Base-by-base conservation (phyloP, 2,113 vertebrate genomes). In the Pardalotus punctatus region DNA sequence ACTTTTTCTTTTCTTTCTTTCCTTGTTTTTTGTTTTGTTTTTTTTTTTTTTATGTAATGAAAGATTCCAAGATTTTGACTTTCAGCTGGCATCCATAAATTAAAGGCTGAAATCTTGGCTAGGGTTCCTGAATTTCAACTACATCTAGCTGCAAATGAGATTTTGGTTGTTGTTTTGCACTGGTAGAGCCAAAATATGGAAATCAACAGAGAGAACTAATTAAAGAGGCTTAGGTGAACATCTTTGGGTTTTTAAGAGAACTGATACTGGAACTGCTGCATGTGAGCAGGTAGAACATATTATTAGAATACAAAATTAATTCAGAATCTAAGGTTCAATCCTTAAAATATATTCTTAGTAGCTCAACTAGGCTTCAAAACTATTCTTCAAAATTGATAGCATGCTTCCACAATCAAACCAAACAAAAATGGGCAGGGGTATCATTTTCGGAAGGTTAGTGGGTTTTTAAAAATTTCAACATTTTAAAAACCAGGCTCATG, bases 341-440 rank as follows among this genome's bases (percentile, higher is more conserved):
- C 19, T 50, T 81, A 89, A 78, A 73, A 62, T 71, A 43, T 12
- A 43, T 31, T 42, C 3, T 74, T 62, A 20, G 5, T 67, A 60
- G 29, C 21, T 62, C 27, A 91, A 29, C 12, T 23, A 54, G 1
- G 3, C 29, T 77, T 57, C 51, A 38, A 60, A 36, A 73, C 73
- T 53, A 1, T 0, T 18, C 4, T 54, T 72, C 19, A 86, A 28
- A 83, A 57, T 14, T 36, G 3, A 35, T 66, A 78, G 10, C 2
- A 14, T 47, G 21, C 18, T 78, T 86, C 29, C 35, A 42, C 35
- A 74, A n/a, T 24, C 5, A 86, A 80, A 78, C 3, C 16, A 71
- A 85, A 74, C 25, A 21, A 73, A 60, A 45, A 14, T 3, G 0
- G 5, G 2, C 0, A 2, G 5, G 12, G 0, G 11, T n/a, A n/a